Evolutionary conservation across 2,113 vertebrate species (phyloP), one percentile per base, ranked within the genome.

Genomic region (Rhabdornis inornatus): DNA sequence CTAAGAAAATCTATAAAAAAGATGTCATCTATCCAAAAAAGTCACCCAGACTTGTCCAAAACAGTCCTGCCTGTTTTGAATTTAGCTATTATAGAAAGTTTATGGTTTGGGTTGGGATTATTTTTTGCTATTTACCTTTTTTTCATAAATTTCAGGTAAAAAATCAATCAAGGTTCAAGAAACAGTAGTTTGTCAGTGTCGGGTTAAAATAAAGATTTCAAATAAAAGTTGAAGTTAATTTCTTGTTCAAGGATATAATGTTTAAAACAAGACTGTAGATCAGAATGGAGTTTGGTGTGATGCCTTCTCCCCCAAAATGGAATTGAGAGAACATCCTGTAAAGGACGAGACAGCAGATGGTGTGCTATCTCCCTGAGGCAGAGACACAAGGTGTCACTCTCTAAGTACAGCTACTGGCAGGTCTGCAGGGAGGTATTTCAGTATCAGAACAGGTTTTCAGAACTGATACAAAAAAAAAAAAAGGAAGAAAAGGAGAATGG

Each of bases 261-360:
- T 55, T 81, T 71, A 50, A 78, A 87, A 50, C 6, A 84, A 82
- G 47, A 59, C 52, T 95, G 21, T 35, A 75, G 60, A 75, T 70
- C 30, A 66, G 69, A 89, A 55, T 81, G 40, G 52, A 33, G 40
- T 90, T 93, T 79, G 55, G 63, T 92, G 76, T 45, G 65, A 60
- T 72, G 70, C 8, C 45, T 94, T 88, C 63, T 92, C 31, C 61
- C 74, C 50, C 44, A 85, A 72, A 52, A 91, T 1, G 11, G 61
- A 80, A 69, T 35, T 44, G 57, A 93, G 78, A 85, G 94, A 95
- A 96, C 92, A 95, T 91, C 88, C 90, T 95, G 88, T 87, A 92
- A 85, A 90, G 92, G 88, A 94, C 10, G 27, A 90, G 79, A 68
- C 40, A 83, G 75, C 95, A 96, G 96, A 96, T 96, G 95, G 96